Evolutionary conservation across 2,888 invertebrate species (phyloP).

Genomic region (Choristoneura rosaceana): DNA sequence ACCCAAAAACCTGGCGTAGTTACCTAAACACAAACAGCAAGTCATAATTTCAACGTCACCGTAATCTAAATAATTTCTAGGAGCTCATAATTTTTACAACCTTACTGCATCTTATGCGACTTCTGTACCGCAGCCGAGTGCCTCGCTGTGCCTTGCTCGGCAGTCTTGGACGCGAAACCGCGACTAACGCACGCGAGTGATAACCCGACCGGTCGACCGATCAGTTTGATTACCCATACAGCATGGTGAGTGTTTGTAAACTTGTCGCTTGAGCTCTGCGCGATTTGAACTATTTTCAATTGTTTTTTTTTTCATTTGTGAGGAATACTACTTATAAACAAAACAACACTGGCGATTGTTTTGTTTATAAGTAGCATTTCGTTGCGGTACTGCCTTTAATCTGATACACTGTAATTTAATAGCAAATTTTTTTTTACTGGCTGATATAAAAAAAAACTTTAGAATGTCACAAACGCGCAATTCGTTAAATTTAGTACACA

Average conservation of each 20-base stretch:
- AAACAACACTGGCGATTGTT: neutral
- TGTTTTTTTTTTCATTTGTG: neutral
- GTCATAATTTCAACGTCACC: neutral
- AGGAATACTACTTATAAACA: too few relatives aligned
- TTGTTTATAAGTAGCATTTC: neutral
- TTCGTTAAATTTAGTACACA: too few relatives aligned
- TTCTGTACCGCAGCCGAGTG: conserved; percentile 44
- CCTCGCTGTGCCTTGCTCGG: conserved; percentile 38
- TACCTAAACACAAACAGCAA: too few relatives aligned
- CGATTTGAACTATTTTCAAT: neutral
- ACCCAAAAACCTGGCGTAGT: too few relatives aligned
- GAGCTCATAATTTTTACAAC: neutral
- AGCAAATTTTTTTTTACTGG: too few relatives aligned
- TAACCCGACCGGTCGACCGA: neutral
- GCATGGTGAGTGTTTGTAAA: conserved; percentile 64
- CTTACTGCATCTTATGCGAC: conserved; percentile 18
- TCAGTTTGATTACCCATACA: conserved; percentile 43
- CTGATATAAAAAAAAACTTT: too few relatives aligned
- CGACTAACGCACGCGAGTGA: conserved; percentile 49
- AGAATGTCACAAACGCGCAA: too few relatives aligned
- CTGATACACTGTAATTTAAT: neutral
- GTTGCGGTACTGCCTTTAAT: neutral
- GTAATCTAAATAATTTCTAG: neutral
- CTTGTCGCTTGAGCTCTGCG: conserved; percentile 38
- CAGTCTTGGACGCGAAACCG: conserved; percentile 30